Evolutionary conservation across 2,888 invertebrate species (phyloP), one percentile per base, ranked within the genome.

Genomic region (Aporophyla lueneburgensis): DNA sequence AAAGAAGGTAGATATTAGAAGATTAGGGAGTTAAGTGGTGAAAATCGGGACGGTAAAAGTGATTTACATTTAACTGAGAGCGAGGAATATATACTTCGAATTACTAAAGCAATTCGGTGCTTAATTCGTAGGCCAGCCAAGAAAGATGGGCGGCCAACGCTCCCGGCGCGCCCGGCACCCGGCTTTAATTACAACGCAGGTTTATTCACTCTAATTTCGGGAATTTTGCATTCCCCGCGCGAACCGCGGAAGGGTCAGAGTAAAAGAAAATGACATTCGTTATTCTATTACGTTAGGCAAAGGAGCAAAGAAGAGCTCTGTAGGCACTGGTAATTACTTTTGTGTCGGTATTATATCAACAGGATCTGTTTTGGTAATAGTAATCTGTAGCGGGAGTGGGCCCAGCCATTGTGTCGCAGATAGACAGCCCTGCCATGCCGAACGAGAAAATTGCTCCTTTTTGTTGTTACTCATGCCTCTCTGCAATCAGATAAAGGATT

Each of bases 231-330:
- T 96, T 96, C 96, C 92, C 92, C 91, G 93, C 95, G 96, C 94
- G 96, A 95, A 95, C 96, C 96, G 92, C 96, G 95, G 94, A 95
- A 96, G 96, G 96, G 96, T 96, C 96, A 95, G 94, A 92, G 91
- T 89, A 92, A 96, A 96, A 96, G 96, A 96, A 96, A 96, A 96
- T 96, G 96, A 96, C 96, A 96, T 96, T 95, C 94, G 94, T 96
- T 96, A 96, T 96, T 96, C 95, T 96, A 96, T 96, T 96, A 96
- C 93, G 93, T 91, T 91, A 91, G 93, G 94, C 93, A 94, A 95
- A 94, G 93, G 93, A 94, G 94, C 89, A 92, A 92, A 93, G 94
- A 92, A 93, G 93, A 92, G 92, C 91, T 91, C 91, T 91, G 83
- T 86, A 86, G 85, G 89, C 89, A 87, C 87, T 90, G 89, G 92